These are phyloP conservation scores for Hydropsyche tenuis DNA, from an alignment of 1,140 invertebrate species.

Conservation along the genomic window DNA sequence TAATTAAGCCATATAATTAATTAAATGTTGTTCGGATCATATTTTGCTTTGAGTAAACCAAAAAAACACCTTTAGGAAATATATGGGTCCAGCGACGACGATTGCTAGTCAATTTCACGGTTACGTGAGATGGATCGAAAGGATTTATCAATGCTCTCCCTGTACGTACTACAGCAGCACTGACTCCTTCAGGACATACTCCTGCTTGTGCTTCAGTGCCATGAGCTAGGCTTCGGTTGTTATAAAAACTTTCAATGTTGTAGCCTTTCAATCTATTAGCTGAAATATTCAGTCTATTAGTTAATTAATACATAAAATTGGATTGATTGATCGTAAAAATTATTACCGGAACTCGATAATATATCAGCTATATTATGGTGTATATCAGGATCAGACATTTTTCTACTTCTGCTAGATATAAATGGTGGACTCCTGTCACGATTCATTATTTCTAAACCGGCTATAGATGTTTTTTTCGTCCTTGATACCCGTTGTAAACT, in stretches of 20 bases:
- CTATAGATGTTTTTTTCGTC: slow-evolving; percentile 74
- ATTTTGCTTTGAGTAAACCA: slow-evolving; percentile 21
- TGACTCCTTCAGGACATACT: slow-evolving; percentile 19
- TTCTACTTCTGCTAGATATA: slow-evolving; percentile 68
- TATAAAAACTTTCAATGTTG: slow-evolving; percentile 6
- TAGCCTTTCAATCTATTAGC: background rate
- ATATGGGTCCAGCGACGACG: slow-evolving; percentile 97
- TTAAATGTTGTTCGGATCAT: slow-evolving; percentile 1
- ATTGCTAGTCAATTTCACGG: slow-evolving; percentile 96
- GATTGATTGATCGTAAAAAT: background rate
- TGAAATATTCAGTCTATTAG: background rate
- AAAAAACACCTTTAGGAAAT: slow-evolving; percentile 83
- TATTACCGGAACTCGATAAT: slow-evolving; percentile 56
- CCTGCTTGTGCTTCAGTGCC: slow-evolving; percentile 31
- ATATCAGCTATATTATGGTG: slow-evolving; percentile 67
- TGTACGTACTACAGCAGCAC: slow-evolving; percentile 66
- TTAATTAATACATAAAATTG: background rate
- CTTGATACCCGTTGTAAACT: slow-evolving; percentile 69
- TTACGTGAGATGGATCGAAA: slow-evolving; percentile 96
- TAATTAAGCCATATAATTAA: background rate
- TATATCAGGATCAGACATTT: slow-evolving; percentile 84
- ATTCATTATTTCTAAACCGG: slow-evolving; percentile 65
- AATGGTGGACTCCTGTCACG: slow-evolving; percentile 66
- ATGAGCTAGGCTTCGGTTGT: background rate
- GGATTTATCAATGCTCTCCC: slow-evolving; percentile 90